Conservation (phyloP, 1,140 invertebrate species). For the Drosophila ironensis region DNA sequence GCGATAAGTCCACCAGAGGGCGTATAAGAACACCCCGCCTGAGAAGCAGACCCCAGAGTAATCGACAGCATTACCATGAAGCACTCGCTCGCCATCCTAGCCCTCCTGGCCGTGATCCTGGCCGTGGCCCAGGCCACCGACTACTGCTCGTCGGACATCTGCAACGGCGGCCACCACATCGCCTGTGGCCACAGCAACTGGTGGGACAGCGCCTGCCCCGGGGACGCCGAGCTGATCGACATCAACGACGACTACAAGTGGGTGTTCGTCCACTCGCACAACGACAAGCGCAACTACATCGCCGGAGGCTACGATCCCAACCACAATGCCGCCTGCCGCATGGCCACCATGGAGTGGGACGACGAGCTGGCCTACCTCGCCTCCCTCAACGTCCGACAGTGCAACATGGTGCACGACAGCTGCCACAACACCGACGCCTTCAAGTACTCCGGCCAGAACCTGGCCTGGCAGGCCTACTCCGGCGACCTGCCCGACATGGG, state of each 20-base stretch:
- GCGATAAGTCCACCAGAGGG: background rate
- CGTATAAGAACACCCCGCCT: background rate
- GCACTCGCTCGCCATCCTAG: constrained; percentile 16
- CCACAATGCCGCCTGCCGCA: constrained; percentile 52
- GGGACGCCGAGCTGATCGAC: constrained; percentile 43
- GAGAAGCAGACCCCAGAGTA: background rate
- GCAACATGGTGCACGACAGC: constrained; percentile 56
- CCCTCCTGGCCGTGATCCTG: background rate
- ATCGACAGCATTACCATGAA: constrained; percentile 25
- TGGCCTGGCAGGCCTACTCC: constrained; percentile 51
- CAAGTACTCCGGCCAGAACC: constrained; percentile 63
- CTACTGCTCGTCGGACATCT: constrained; percentile 48
- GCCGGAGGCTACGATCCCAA: constrained; percentile 48
- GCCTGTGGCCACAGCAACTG: constrained; percentile 48
- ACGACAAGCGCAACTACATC: constrained; percentile 55
- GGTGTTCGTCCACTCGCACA: constrained; percentile 41
- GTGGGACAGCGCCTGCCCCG: constrained; percentile 40
- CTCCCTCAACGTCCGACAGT: constrained; percentile 51
- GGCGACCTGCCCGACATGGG: constrained; percentile 7
- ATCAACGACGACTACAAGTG: constrained; percentile 40
- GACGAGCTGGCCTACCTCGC: constrained; percentile 62
- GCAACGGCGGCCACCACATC: constrained; percentile 43
- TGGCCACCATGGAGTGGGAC: constrained; percentile 69
- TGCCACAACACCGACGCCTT: constrained; percentile 65
- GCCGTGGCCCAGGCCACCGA: constrained; percentile 27